phyloP scores from a whole-genome alignment of 2,113 vertebrate species.

The Tachycineta bicolor region DNA sequence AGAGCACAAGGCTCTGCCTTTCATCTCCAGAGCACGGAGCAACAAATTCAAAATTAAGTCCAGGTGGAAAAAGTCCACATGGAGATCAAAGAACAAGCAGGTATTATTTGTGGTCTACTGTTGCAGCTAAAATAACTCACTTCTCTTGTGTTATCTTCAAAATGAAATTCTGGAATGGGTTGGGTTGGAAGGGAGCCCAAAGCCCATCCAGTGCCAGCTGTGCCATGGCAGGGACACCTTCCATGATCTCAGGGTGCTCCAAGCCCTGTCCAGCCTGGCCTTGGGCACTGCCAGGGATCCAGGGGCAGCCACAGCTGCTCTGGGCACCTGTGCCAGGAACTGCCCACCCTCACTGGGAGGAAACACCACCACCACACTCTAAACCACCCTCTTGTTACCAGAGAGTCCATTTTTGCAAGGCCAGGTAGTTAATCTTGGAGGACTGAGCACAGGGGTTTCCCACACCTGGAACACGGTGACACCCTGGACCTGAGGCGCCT shows the following conservation, averaged over 20 bases:
- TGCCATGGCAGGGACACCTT: neutral
- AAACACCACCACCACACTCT: neutral
- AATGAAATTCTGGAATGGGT: neutral
- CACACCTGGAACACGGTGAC: neutral
- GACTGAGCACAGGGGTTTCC: neutral
- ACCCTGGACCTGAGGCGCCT: neutral
- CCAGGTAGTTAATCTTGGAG: neutral
- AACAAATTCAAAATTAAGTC: neutral
- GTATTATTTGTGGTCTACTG: neutral
- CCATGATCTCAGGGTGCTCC: fast-evolving
- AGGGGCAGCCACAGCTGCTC: neutral
- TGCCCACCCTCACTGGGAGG: fast-evolving
- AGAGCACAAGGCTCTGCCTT: neutral
- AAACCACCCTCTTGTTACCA: neutral
- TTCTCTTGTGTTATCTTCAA: neutral
- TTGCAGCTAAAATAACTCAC: neutral
- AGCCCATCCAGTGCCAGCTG: fast-evolving
- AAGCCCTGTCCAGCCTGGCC: fast-evolving
- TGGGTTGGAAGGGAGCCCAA: neutral
- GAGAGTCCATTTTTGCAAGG: neutral
- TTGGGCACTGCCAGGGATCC: fast-evolving
- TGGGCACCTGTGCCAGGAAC: neutral
- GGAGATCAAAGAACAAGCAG: neutral
- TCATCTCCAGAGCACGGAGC: neutral
- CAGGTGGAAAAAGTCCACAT: neutral